phyloP scores from a whole-genome alignment of 2,797 vertebrate genomes.

The Tolypeutes matacus region DNA sequence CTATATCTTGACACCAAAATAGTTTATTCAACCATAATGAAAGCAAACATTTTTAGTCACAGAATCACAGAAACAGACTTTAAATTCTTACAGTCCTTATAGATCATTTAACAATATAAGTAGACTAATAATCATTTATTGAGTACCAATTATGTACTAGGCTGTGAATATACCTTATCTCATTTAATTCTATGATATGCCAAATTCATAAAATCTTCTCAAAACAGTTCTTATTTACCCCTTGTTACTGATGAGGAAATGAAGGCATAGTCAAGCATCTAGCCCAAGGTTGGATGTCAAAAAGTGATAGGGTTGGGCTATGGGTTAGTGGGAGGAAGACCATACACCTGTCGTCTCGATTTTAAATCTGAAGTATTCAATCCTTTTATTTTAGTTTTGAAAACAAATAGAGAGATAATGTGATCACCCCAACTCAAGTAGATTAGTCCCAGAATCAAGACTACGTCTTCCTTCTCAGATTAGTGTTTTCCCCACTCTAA shows the following conservation, averaged over 20 bases:
- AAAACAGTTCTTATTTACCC: neutral
- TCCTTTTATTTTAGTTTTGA: neutral
- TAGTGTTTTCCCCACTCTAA: neutral
- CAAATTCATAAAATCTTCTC: neutral
- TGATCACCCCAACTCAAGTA: neutral
- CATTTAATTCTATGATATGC: conserved; percentile 12
- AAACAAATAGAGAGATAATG: conserved; percentile 16
- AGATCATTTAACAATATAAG: neutral
- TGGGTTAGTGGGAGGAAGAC: neutral
- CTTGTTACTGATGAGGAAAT: conserved; percentile 39
- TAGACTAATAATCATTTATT: neutral
- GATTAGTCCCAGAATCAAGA: neutral
- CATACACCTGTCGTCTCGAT: neutral
- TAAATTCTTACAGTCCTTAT: neutral
- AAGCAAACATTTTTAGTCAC: neutral
- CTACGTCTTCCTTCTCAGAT: neutral
- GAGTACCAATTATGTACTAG: neutral
- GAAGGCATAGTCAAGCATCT: neutral
- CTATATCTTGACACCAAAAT: conserved; percentile 50
- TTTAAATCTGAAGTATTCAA: conserved; percentile 24
- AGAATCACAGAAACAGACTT: conserved; percentile 10
- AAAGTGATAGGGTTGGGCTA: neutral
- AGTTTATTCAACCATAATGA: conserved; percentile 25
- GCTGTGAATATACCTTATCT: neutral
- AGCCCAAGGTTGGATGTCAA: neutral